Percentiles rank a stretch among this genome's conserved stretches.
phyloP scores from a whole-genome alignment of 53 echinoderm and acorn worm species.

The Echinometra lucunter region DNA sequence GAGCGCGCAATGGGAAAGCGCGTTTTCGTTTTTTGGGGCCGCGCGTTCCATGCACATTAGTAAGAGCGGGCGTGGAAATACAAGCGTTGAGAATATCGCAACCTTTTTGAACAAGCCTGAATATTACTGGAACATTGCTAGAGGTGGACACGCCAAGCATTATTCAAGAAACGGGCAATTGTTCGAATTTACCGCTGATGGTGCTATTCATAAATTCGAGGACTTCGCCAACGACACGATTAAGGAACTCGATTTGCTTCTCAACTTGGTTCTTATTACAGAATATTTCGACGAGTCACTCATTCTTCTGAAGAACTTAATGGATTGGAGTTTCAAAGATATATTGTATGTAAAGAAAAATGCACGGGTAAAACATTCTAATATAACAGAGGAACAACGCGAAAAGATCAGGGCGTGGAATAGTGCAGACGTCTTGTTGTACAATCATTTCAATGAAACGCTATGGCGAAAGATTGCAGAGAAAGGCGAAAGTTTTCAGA shows the following conservation, averaged over 20 bases:
- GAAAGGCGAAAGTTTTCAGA: slow-evolving; percentile 57
- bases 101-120: slow-evolving; percentile 36
- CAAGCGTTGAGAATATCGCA: not conserved
- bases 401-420: slow-evolving; percentile 79
- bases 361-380: slow-evolving; percentile 72
- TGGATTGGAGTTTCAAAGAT: slow-evolving; percentile 79
- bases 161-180: slow-evolving; percentile 63
- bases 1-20: slow-evolving; percentile 71
- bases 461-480: slow-evolving; percentile 76
- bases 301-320: slow-evolving; percentile 78
- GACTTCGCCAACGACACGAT: slow-evolving; percentile 58
- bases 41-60: slow-evolving; percentile 54
- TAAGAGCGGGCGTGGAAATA: not conserved
- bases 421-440: slow-evolving; percentile 73
- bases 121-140: slow-evolving; percentile 38
- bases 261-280: slow-evolving; percentile 79
- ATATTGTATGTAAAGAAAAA: slow-evolving; percentile 82
- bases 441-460: slow-evolving; percentile 80
- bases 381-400: slow-evolving; percentile 56
- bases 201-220: not conserved
- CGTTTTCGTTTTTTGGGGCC: slow-evolving; percentile 70
- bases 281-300: slow-evolving; percentile 85
- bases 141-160: slow-evolving; percentile 55
- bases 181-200: slow-evolving; percentile 55
- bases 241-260: slow-evolving; percentile 70